Base-by-base conservation (phyloP, 1,140 invertebrate genomes). In the Oedothorax gibbosus region DNA sequence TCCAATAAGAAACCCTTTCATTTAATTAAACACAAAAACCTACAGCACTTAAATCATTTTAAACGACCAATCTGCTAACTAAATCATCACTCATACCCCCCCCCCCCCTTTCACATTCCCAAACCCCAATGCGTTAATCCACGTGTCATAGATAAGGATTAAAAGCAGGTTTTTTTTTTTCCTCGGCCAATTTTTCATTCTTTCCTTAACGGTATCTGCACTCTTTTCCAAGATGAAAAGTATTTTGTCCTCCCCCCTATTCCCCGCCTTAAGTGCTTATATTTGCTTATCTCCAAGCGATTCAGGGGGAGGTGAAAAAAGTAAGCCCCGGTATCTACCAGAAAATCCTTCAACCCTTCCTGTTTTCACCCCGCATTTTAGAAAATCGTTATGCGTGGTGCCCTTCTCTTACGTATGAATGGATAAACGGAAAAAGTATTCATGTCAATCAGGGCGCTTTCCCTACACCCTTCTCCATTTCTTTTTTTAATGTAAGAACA, bases 281-380 rank as follows among this genome's bases (percentile, higher is more conserved):
- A 75, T 75, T 75, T 75, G 72, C 72, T 75, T 75, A 75, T 75
- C 72, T 75, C 20, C 49, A n/a, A 75, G 53, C 72, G 54, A 75
- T 75, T 75, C 9, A n/a, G n/a, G 72, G 10, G 15, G 54, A 71
- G 69, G 66, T 69, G 66, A 50, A 69, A 35, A 20, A 71, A 71
- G 54, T 71, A 71, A 71, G 69, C 69, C 21, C 50, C 51, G 69
- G 69, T 49, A 51, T 71, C 65, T 68, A 49, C 20, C 49, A 12
- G 57, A 60, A 60, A 35, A 35, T 35, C 35, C 35, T 35, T 35
- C 35, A 35, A 5, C 69, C 69, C 69, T n/a, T n/a, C 50, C 69
- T 7, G 15, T 71, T 71, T 71, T 71, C 69, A 71, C 69, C 69
- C 69, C 50, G 54, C 69, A 71, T 71, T 71, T 35, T 71, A 71